phyloP scores from a whole-genome alignment of 2,797 vertebrate genomes.

The Lindbergichthys nudifrons region DNA sequence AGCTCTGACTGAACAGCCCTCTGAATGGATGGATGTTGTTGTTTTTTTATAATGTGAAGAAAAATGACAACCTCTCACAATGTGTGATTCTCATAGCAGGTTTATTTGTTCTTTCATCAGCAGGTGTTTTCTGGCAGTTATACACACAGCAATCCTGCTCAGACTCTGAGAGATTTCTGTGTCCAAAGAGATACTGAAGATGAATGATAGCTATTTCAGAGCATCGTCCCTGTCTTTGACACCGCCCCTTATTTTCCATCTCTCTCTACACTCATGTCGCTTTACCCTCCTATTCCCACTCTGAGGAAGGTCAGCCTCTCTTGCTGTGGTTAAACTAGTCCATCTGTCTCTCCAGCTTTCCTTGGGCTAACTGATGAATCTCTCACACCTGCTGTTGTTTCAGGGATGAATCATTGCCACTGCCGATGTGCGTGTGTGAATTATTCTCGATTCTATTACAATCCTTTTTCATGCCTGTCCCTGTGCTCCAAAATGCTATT shows the following conservation, averaged over 20 bases:
- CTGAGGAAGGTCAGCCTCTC: slow-evolving; percentile 65
- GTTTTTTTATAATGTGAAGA: slow-evolving; percentile 1
- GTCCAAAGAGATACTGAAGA: slow-evolving; percentile 72
- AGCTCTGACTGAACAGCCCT: background rate
- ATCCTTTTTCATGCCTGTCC: slow-evolving; percentile 30
- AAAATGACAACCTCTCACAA: slow-evolving; percentile 8
- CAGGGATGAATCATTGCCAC: slow-evolving; percentile 55
- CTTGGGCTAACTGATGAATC: slow-evolving; percentile 66
- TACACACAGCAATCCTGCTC: slow-evolving; percentile 36
- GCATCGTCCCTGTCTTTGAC: slow-evolving; percentile 56
- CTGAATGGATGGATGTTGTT: slow-evolving; percentile 11
- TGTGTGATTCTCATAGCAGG: slow-evolving; percentile 18
- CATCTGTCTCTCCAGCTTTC: slow-evolving; percentile 61
- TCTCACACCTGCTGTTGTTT: slow-evolving; percentile 63
- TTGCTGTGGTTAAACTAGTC: slow-evolving; percentile 70
- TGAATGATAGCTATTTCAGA: slow-evolving; percentile 74
- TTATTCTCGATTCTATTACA: slow-evolving; percentile 37
- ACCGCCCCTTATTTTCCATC: slow-evolving; percentile 31
- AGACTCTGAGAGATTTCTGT: slow-evolving; percentile 52
- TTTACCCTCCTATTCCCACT: slow-evolving; percentile 27
- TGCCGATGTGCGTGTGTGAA: slow-evolving; percentile 30
- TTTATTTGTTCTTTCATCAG: slow-evolving; percentile 39
- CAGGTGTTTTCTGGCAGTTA: background rate
- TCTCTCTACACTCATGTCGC: slow-evolving; percentile 23
- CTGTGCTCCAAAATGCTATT: slow-evolving; percentile 29